Evolutionary conservation across 2,888 invertebrate genomes (phyloP).

Genomic region (Noctua fimbriata): DNA sequence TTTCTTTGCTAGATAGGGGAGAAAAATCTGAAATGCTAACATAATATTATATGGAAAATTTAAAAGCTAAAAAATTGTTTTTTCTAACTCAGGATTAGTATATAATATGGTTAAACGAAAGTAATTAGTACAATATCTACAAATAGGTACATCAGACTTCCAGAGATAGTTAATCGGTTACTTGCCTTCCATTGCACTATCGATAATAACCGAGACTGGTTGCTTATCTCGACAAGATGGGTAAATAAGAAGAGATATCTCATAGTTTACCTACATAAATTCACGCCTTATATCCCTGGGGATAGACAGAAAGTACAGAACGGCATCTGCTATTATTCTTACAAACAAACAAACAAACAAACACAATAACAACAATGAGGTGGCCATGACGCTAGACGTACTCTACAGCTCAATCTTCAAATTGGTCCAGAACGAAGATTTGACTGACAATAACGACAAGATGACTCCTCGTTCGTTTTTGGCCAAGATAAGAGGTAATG

Average conservation of each 20-base stretch:
- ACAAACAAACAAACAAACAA: too few species aligned
- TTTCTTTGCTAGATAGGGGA: too few species aligned
- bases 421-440: neutral
- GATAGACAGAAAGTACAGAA: neutral
- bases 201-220: neutral
- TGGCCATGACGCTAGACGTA: too few species aligned
- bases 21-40: too few species aligned
- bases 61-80: neutral
- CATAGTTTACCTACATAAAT: neutral
- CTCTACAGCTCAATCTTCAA: too few species aligned
- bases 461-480: neutral
- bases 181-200: neutral
- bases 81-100: neutral
- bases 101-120: neutral
- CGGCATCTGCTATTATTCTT: neutral
- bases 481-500: neutral
- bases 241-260: neutral
- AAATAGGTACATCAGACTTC: neutral
- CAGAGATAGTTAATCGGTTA: constrained; percentile 5
- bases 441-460: too few species aligned
- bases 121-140: neutral
- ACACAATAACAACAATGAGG: too few species aligned
- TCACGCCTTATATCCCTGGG: neutral
- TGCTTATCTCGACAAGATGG: neutral
- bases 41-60: neutral